These are phyloP conservation scores for Tetramorium simillimum DNA, from an alignment of 1,140 invertebrate genomes.

Conservation along the genomic window DNA sequence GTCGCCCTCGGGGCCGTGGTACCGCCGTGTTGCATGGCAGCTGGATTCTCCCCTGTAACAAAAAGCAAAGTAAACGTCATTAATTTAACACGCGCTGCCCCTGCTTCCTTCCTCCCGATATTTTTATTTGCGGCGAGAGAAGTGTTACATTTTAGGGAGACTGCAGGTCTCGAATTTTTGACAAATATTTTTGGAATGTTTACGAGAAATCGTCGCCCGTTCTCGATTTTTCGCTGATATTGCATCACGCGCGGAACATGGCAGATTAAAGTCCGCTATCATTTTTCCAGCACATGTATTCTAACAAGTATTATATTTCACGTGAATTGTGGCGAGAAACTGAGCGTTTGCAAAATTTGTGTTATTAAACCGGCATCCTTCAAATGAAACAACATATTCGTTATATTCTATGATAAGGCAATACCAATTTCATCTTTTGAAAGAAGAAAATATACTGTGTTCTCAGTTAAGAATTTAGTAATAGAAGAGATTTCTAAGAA, in stretches of 20 bases:
- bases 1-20: constrained; percentile 72
- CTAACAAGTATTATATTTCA: constrained; percentile 48
- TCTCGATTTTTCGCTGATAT: constrained; percentile 34
- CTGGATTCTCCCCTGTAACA: constrained; percentile 86
- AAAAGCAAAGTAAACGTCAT: background rate
- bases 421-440: background rate
- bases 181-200: constrained; percentile 32
- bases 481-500: background rate
- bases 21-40: constrained; percentile 86
- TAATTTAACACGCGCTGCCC: constrained; percentile 8
- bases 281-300: constrained; percentile 31
- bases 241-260: background rate
- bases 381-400: constrained; percentile 2
- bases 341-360: background rate
- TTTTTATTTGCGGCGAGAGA: background rate
- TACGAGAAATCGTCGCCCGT: constrained; percentile 27
- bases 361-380: background rate
- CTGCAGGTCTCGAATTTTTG: constrained; percentile 2
- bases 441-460: background rate
- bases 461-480: constrained; percentile 22
- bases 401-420: background rate
- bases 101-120: background rate
- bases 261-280: constrained; percentile 40
- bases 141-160: background rate
- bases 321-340: background rate